A percentile compares a stretch with the other conserved stretches of the same genome.
Evolutionary conservation across 1,140 invertebrate species (phyloP).

Genomic region (Sarcophaga peregrina): DNA sequence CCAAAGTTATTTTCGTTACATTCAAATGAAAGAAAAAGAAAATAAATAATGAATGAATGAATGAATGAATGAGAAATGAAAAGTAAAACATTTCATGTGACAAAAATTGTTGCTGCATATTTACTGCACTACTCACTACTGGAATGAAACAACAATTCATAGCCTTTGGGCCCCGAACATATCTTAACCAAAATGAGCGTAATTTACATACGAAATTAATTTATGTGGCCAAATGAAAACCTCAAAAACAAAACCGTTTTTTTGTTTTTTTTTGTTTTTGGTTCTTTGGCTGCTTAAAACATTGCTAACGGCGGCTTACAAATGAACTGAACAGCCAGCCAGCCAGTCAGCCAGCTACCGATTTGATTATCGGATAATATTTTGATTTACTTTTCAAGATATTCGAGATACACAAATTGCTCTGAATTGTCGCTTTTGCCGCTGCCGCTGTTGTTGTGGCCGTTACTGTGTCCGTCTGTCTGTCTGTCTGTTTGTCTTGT

Average conservation of each 20-base stretch:
- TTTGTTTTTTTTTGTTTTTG: not conserved
- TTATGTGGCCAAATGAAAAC: not conserved
- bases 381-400: slow-evolving; percentile 1
- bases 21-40: no score
- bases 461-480: no score
- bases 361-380: slow-evolving; percentile 20
- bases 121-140: not conserved
- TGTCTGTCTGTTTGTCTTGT: no score
- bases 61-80: no score
- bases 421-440: not conserved
- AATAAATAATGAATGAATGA: no score
- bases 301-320: slow-evolving; percentile 17
- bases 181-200: slow-evolving; percentile 15
- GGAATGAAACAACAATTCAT: not conserved
- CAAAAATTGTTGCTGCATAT: not conserved
- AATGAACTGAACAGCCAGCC: not conserved
- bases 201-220: slow-evolving; percentile 20
- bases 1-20: no score
- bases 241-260: not conserved
- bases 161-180: not conserved
- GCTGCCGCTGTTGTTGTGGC: no score
- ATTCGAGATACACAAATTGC: slow-evolving; percentile 6
- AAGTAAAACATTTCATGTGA: not conserved
- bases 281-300: not conserved
- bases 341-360: not conserved